These are phyloP conservation scores for Dasypolia templi DNA, from an alignment of 2,888 invertebrate species.

Conservation along the genomic window DNA sequence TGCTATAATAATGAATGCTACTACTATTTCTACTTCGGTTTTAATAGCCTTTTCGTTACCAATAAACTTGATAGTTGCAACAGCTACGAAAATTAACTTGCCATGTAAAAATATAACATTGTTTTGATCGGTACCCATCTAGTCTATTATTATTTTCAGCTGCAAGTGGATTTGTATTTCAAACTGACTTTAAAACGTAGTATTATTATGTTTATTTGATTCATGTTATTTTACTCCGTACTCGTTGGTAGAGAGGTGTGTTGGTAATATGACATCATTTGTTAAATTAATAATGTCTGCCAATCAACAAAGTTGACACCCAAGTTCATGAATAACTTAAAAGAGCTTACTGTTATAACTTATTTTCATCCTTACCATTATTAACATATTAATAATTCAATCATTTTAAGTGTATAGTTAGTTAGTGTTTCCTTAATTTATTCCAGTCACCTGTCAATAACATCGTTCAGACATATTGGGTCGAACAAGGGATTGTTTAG, in stretches of 20 bases:
- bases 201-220: background rate
- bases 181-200: background rate
- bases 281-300: background rate
- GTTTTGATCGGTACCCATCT: background rate
- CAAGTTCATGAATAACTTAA: conserved; percentile 14
- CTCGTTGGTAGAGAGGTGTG: background rate
- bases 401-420: conserved; percentile 23
- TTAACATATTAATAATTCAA: conserved; percentile 32
- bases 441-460: conserved; percentile 35
- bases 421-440: conserved; percentile 35
- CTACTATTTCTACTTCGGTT: background rate
- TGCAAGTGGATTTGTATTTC: background rate
- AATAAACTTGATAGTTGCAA: background rate
- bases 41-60: background rate
- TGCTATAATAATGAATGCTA: background rate
- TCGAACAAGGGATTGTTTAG: conserved; percentile 41
- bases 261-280: background rate
- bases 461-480: conserved; percentile 39
- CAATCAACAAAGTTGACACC: background rate
- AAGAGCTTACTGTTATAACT: background rate
- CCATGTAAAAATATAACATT: background rate
- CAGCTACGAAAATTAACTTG: background rate
- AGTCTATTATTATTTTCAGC: background rate
- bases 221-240: background rate
- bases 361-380: background rate